Evolutionary conservation across 2,888 invertebrate genomes (phyloP), one percentile per base, ranked within the genome.

Genomic region (Andrena flavipes): DNA sequence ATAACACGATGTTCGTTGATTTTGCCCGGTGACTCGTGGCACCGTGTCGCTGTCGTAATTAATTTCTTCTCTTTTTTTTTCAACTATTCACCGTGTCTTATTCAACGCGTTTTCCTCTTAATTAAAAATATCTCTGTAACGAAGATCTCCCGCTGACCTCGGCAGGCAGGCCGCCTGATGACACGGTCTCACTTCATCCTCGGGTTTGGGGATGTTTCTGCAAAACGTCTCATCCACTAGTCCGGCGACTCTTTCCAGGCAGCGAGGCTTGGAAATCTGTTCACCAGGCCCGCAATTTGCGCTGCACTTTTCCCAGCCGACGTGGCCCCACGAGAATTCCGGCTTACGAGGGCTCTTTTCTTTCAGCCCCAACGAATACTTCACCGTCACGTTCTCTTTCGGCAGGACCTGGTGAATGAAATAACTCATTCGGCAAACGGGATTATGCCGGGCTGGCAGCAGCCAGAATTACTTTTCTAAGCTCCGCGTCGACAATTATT

Each of bases 231-330:
- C 94, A 84, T 95, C 95, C n/a, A 95, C 95, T 51, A 94, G 87
- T 1, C 95, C 95, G 6, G 94, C 94, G 86, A 94, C 94, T 83
- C 93, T 93, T 94, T 94, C 94, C 87, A 94, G 94, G 95, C 94
- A 95, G 83, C 90, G 94, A 76, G 92, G 95, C 91, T 26, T 94
- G 86, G 65, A 92, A 69, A 91, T 88, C 87, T 93, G 91, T 62
- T 90, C 93, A 89, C 95, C 95, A 83, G 95, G 95, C 3, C 95
- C 95, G 90, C 95, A 95, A 16, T 94, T 95, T 4, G 94, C 93
- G 8, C 94, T 95, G 88, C 95, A 95, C 70, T 94, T 94, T 23
- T 95, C 94, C 95, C 95, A 95, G 60, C 94, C 94, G 54, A 94
- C 90, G 84, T 94, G 94, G 69, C 94, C 93, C 95, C 95, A 95